Conservation (phyloP, 2,797 vertebrate species). For the Remorina albescens region DNA sequence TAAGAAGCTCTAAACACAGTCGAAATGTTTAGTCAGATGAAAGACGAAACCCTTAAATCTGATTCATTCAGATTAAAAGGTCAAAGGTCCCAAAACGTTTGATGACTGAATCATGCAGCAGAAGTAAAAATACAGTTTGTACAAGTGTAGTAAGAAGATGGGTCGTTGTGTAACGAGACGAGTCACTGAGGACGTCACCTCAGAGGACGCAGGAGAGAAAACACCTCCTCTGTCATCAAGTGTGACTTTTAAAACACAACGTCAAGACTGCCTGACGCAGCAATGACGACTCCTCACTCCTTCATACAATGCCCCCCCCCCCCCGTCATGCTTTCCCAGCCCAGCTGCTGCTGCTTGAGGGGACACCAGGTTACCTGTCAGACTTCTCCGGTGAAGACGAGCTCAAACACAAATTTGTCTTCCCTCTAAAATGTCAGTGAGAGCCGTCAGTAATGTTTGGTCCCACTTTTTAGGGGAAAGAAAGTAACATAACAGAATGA, state of each 20-base stretch:
- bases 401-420: not conserved
- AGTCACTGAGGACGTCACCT: not conserved
- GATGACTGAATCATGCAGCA: too few species aligned
- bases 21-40: too few species aligned
- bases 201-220: too few species aligned
- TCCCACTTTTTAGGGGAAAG: too few species aligned
- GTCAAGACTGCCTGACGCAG: slow-evolving; percentile 14
- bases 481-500: too few species aligned
- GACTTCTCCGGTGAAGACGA: not conserved
- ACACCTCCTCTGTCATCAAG: too few species aligned
- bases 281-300: not conserved
- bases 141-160: too few species aligned
- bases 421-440: slow-evolving; percentile 5
- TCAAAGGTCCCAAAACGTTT: too few species aligned
- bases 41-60: not conserved
- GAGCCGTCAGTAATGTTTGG: not conserved
- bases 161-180: too few species aligned
- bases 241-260: not conserved
- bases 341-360: slow-evolving; percentile 14
- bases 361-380: slow-evolving; percentile 10
- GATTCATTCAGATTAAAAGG: slow-evolving; percentile 14
- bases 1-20: too few species aligned
- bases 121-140: too few species aligned
- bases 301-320: slow-evolving; percentile 1
- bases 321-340: not conserved